Evolutionary conservation across 1,140 invertebrate species (phyloP), one percentile per base, ranked within the genome.

Genomic region (Cydia splendana): DNA sequence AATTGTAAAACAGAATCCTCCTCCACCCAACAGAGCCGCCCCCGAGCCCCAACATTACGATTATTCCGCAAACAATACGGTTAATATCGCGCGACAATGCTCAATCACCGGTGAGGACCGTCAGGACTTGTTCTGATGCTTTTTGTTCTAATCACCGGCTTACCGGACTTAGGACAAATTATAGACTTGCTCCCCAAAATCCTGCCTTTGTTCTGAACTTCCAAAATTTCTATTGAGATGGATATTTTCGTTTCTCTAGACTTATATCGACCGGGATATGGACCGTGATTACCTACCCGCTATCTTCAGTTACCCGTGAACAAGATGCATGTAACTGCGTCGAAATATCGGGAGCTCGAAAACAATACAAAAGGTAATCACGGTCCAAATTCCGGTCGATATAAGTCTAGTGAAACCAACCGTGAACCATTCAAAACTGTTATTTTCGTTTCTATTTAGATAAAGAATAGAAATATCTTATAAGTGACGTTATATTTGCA

Each of bases 31-130:
- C 57, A 74, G 2, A 28, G 9, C 48, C 73, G 28, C 34, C 71
- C 71, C 45, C 0, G 24, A 4, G 18, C 73, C 48, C 24, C 28
- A 7, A 15, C 28, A 74, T 74, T 74, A 74, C 42, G 42, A 74
- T 74, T 51, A 51, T 74, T 48, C 48, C 42, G 48, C 73, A 74
- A 74, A 74, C 73, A 74, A 74, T 74, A 74, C 45, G 34, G 73
- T 51, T 74, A 74, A 74, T 74, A 74, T 74, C 48, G 73, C 73
- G 48, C 20, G 45, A 74, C 73, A 74, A 74, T 74, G 73, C 73
- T 48, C 73, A 74, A 74, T 74, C 73, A 74, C 73, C 73, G 48
- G 65, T 18, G 34, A 71, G 18, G 67, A 18, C 67, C 28, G 65
- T 48, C 45, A 51, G 48, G 48, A n/a, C 48, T 42, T 42, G 38